phyloP scores from a whole-genome alignment of 2,797 vertebrate genomes.

The Gadopsis bispinosus region DNA sequence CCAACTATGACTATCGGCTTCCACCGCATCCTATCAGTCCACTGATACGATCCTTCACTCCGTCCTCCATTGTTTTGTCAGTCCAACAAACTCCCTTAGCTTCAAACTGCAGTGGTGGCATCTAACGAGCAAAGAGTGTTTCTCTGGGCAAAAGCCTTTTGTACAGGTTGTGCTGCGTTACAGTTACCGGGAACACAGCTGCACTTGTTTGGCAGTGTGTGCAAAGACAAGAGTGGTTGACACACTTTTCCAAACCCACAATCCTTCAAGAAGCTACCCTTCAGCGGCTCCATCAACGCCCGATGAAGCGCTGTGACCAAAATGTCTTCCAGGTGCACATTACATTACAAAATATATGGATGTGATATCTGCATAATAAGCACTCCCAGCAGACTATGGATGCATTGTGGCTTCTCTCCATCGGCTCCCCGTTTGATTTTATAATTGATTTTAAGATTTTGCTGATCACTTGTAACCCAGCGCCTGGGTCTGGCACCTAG shows the following conservation, averaged over 20 bases:
- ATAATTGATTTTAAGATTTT: too few species aligned
- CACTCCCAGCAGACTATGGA: too few species aligned
- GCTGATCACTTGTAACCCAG: too few species aligned
- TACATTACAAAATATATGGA: conserved; percentile 30
- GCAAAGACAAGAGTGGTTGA: background rate
- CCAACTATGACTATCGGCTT: background rate
- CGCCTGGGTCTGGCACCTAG: too few species aligned
- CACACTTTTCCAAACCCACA: background rate
- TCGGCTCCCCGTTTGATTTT: too few species aligned
- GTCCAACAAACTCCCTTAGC: background rate
- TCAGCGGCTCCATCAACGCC: background rate
- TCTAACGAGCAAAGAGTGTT: background rate
- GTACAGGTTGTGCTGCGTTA: background rate
- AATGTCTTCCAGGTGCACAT: conserved; percentile 13
- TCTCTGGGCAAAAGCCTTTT: background rate
- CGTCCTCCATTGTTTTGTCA: background rate
- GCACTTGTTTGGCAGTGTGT: background rate
- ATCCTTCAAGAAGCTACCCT: background rate
- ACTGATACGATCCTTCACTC: background rate
- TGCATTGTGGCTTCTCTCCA: too few species aligned
- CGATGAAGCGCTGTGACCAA: background rate
- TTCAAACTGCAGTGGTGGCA: background rate
- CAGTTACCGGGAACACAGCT: background rate
- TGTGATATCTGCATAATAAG: conserved; percentile 42
- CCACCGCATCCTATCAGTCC: background rate